Conservation (phyloP, 2,888 invertebrate genomes). For the Ypsolopha sequella region DNA sequence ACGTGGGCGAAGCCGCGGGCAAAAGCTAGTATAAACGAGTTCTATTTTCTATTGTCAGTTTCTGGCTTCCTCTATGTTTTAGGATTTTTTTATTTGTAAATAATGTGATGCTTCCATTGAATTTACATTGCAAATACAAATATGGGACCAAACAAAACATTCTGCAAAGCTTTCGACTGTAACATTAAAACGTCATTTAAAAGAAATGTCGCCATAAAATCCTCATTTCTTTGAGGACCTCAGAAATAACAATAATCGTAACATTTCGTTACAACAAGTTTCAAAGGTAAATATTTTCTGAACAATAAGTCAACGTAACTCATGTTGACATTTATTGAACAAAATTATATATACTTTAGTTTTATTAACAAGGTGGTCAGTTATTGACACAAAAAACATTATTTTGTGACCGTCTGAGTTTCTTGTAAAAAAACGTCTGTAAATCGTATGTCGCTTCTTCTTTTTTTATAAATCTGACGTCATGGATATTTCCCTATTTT, state of each 20-base stretch:
- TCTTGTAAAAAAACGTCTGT: no score
- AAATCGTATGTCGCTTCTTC: no score
- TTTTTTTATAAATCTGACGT: no score
- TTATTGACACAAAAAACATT: not conserved
- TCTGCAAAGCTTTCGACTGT: conserved; percentile 2
- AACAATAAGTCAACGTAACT: conserved; percentile 11
- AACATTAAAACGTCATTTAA: not conserved
- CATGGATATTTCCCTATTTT: no score
- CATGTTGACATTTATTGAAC: conserved; percentile 19
- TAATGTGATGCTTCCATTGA: not conserved
- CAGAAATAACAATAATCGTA: not conserved
- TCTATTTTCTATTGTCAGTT: no score
- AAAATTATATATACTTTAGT: conserved; percentile 21
- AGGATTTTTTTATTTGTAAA: no score
- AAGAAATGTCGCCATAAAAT: conserved; percentile 1
- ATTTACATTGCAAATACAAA: not conserved
- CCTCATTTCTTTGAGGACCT: not conserved
- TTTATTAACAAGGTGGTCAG: no score
- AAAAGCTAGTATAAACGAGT: no score
- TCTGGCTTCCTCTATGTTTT: no score
- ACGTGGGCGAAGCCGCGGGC: no score
- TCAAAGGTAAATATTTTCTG: not conserved
- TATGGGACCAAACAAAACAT: not conserved
- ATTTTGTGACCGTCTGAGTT: no score
- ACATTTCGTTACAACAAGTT: not conserved